Evolutionary conservation across 2,888 invertebrate species (phyloP).

Genomic region (Allophyes oxyacanthae): DNA sequence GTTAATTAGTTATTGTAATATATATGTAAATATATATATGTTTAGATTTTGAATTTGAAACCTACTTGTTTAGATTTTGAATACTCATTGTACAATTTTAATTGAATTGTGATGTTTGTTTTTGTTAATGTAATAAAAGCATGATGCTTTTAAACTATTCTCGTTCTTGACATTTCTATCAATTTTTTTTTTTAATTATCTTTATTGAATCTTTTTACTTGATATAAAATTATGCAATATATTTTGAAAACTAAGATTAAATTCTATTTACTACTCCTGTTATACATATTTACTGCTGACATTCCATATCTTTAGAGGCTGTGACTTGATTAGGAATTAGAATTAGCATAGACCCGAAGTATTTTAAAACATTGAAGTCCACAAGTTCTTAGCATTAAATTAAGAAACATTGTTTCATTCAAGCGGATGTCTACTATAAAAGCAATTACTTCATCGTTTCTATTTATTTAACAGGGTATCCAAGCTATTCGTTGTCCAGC

Average conservation of each 20-base stretch:
- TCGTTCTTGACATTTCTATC: neutral
- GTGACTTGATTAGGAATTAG: no score
- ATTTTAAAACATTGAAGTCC: no score
- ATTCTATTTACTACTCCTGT: no score
- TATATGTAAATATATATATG: neutral
- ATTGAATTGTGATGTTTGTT: neutral
- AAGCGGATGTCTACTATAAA: neutral
- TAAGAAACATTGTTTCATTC: neutral
- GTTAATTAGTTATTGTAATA: no score
- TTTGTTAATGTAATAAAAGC: neutral
- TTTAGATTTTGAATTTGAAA: neutral
- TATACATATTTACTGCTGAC: no score
- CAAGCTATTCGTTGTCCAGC: conserved; percentile 98
- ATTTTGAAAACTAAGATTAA: neutral
- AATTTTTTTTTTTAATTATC: neutral
- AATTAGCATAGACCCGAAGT: no score
- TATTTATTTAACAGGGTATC: conserved; percentile 91
- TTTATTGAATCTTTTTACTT: neutral
- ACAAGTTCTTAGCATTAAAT: neutral
- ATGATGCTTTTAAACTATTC: neutral
- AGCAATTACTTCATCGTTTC: conserved; percentile 33
- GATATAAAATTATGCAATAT: neutral
- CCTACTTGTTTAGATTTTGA: neutral
- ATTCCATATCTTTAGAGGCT: no score
- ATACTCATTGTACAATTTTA: neutral